phyloP scores from a whole-genome alignment of 2,113 vertebrate genomes.

The Xerus inauris region DNA sequence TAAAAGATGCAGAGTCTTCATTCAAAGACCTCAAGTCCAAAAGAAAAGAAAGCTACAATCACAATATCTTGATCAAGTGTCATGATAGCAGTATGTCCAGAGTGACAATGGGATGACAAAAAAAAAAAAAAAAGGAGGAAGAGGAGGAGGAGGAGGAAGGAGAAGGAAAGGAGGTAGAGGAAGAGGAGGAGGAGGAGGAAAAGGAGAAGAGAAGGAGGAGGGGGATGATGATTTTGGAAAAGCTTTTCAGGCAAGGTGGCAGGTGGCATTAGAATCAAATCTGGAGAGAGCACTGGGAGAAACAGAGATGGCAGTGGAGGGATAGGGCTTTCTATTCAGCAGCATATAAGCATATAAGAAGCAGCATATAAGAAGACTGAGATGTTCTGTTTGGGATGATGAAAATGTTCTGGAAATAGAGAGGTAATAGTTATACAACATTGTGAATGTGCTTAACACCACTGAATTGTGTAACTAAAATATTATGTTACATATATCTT shows the following conservation, averaged over 20 bases:
- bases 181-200: no score
- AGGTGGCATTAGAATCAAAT: neutral
- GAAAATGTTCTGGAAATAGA: conserved; percentile 13
- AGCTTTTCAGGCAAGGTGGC: neutral
- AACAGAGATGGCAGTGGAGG: neutral
- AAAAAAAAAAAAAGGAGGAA: neutral
- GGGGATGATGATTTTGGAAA: neutral
- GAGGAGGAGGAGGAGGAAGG: neutral
- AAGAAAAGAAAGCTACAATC: neutral
- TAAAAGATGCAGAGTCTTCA: conserved; percentile 52
- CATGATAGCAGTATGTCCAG: neutral
- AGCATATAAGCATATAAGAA: neutral
- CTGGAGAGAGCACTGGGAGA: neutral
- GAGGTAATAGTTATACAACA: neutral
- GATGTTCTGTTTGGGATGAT: neutral
- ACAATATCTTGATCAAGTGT: neutral
- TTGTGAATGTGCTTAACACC: neutral
- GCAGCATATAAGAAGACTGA: neutral
- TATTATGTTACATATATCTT: neutral
- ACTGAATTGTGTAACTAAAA: conserved; percentile 21
- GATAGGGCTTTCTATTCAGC: neutral
- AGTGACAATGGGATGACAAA: neutral
- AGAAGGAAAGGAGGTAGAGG: neutral
- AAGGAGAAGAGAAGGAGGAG: neutral
- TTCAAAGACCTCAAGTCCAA: conserved; percentile 36